phyloP scores from a whole-genome alignment of 2,113 vertebrate genomes.

The Mesitornis unicolor region DNA sequence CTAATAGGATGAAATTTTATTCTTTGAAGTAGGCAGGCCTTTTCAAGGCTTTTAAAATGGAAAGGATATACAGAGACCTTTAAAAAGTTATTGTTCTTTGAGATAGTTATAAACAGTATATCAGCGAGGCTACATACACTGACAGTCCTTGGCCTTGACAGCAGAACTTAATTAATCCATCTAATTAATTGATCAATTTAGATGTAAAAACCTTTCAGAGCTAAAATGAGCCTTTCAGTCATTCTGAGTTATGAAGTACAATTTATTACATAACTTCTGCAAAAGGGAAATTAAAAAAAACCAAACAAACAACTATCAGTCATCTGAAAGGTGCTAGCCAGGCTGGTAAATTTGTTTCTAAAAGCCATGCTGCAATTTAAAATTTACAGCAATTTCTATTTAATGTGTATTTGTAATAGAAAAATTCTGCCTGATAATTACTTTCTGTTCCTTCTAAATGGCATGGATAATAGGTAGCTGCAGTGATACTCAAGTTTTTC shows the following conservation, averaged over 20 bases:
- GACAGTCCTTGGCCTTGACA: constrained; percentile 64
- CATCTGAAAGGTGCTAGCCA: neutral
- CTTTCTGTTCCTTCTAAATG: neutral
- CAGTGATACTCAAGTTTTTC: neutral
- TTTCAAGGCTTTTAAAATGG: neutral
- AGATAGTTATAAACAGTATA: constrained; percentile 1
- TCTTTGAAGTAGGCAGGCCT: neutral
- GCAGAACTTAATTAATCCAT: constrained; percentile 73
- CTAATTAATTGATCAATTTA: constrained; percentile 74
- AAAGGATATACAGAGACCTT: neutral
- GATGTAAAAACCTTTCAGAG: constrained; percentile 66
- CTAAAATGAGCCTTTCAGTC: constrained; percentile 56
- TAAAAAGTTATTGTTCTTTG: neutral
- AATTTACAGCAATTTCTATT: neutral
- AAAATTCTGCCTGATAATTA: neutral
- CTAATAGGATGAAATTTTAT: neutral
- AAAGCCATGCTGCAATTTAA: neutral
- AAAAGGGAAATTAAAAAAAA: neutral
- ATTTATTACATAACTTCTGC: constrained; percentile 4
- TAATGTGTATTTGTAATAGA: neutral
- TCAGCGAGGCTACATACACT: neutral
- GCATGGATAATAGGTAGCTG: neutral
- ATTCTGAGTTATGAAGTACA: constrained; percentile 4
- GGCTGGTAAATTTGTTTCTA: neutral
- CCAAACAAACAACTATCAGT: neutral